Base-by-base conservation (phyloP, 2,888 invertebrate genomes). In the Watsonalla cultraria region DNA sequence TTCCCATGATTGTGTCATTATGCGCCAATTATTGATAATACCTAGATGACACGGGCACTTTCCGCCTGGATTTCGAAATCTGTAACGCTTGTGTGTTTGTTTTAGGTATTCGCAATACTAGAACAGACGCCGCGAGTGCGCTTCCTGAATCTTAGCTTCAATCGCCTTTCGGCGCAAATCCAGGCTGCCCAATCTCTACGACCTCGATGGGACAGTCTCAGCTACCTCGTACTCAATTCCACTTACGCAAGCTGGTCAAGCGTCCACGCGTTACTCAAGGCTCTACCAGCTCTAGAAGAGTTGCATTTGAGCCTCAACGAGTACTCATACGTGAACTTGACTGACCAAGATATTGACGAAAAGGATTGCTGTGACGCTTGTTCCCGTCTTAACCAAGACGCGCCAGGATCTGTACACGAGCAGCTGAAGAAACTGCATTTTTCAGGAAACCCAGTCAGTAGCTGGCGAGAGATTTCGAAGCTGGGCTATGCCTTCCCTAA, bases 131-230 rank as follows among this genome's bases (percentile, higher is more conserved):
- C 98, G 35, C 93, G 95, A 65, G 94, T 98, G 60, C 95, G 96
- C 74, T 98, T 98, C 84, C 94, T 98, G 51, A 98, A 98, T 82
- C 85, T 98, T 66, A 98, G 98, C 81, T 97, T 97, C 86, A 98
- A 98, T 84, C 93, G 94, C 60, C 90, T 97, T 45, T 93, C 94
- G 42, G 94, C 94, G 53, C 94, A 95, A 52, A 87, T 96, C 33
- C 92, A 92, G 61, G 90, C 92, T 7, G 92, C 93, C 37, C 91
- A 90, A 56, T 81, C 88, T 0, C 74, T 90, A 8, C 78, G 79
- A 47, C 90, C 88, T 2, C 77, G 80, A 54, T 92, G 92, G 92
- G 91, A 92, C 72, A 92, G 93, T 69, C 91, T 96, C 39, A 94
- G 93, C 62, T 95, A 95, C 77, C 92, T 98, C 57, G 96, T 98